Conservation (phyloP, 1,140 invertebrate genomes). For the Bombus superbus region DNA sequence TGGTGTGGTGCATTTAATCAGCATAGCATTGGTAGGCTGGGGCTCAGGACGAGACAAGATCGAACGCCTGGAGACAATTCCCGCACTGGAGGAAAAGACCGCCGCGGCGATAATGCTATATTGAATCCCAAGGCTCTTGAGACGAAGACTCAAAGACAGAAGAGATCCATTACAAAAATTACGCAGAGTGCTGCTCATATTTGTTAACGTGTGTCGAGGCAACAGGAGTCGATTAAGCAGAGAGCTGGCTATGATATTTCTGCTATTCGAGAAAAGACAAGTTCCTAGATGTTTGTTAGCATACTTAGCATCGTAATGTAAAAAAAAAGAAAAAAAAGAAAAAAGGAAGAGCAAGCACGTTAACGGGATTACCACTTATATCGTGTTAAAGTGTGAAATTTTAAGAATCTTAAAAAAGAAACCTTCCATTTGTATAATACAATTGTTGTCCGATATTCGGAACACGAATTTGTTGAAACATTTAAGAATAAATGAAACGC, state of each 20-base stretch:
- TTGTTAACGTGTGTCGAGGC: not conserved
- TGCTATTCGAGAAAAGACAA: conserved; percentile 26
- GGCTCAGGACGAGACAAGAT: conserved; percentile 87
- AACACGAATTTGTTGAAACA: not conserved
- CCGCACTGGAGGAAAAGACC: conserved; percentile 90
- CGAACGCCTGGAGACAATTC: conserved; percentile 85
- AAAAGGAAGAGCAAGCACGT: not conserved
- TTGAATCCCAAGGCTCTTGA: conserved; percentile 70
- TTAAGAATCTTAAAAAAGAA: not conserved
- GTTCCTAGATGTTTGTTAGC: conserved; percentile 48
- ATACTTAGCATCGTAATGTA: not conserved
- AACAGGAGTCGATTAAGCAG: conserved; percentile 18
- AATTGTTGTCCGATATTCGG: not conserved
- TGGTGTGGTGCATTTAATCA: conserved; percentile 87
- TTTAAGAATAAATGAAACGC: not conserved
- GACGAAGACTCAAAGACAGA: not conserved
- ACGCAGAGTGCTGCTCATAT: conserved; percentile 7
- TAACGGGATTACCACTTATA: not conserved
- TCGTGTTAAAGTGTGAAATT: not conserved
- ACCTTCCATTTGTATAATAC: not conserved
- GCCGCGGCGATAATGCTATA: conserved; percentile 94
- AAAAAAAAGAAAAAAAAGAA: too few species aligned
- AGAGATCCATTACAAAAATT: conserved; percentile 38
- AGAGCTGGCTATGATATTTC: conserved; percentile 10
- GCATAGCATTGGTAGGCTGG: conserved; percentile 89